A percentile compares a stretch with the other conserved stretches of the same genome.
Evolutionary conservation across 2,888 invertebrate species (phyloP).

Genomic region (Calliphora vomitoria): DNA sequence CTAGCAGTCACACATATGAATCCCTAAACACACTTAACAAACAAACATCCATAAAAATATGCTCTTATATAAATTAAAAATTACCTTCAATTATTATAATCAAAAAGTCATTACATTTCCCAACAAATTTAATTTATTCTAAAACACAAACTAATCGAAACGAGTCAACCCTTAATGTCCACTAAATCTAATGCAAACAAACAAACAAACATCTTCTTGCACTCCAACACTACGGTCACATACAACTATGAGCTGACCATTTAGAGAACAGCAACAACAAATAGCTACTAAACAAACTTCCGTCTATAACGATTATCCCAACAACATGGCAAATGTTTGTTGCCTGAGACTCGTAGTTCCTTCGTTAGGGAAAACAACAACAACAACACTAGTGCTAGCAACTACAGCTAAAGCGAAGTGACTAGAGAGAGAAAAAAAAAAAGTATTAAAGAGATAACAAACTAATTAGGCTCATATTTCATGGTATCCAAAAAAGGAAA

Average conservation of each 20-base stretch:
- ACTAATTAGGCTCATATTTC: constrained; percentile 74
- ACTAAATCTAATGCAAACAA: background rate
- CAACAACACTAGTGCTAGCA: background rate
- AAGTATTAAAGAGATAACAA: constrained; percentile 62
- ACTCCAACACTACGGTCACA: constrained; percentile 3
- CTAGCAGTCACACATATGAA: no score
- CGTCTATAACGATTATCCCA: constrained; percentile 68
- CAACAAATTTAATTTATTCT: constrained; percentile 56
- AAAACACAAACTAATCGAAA: constrained; percentile 37
- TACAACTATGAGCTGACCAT: constrained; percentile 55
- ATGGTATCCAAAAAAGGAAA: constrained; percentile 71
- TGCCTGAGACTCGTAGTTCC: constrained; percentile 24
- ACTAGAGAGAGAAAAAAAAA: constrained; percentile 40
- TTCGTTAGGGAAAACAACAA: constrained; percentile 25
- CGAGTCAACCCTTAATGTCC: constrained; percentile 23
- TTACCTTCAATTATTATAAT: constrained; percentile 58
- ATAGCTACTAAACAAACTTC: constrained; percentile 69
- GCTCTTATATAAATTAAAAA: constrained; percentile 32
- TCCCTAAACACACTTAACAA: no score
- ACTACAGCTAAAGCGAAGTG: background rate
- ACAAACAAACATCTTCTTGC: constrained; percentile 40
- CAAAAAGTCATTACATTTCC: constrained; percentile 56
- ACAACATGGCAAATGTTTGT: constrained; percentile 51
- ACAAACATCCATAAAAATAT: background rate
- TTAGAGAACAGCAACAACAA: constrained; percentile 47